Evolutionary conservation across 92 coral and sea anemone species (phyloP).

Genomic region (Bergia sp.): DNA sequence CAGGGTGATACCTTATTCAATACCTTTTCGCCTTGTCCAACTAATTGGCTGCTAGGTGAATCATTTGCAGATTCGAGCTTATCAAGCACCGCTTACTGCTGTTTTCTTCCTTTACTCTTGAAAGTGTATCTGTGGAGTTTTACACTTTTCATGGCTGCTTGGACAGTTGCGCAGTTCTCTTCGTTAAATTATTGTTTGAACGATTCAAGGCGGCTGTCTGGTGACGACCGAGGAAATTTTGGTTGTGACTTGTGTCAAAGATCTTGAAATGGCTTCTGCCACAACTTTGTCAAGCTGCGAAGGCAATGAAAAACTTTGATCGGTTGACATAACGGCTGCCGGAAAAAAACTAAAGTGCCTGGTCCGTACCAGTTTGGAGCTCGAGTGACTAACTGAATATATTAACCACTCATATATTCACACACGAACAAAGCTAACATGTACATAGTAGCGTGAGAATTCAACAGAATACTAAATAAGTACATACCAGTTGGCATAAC

Average conservation of each 20-base stretch:
- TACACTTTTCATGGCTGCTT: not conserved
- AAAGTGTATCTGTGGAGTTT: not conserved
- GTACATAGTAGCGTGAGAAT: too few species aligned
- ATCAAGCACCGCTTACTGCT: not conserved
- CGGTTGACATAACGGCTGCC: not conserved
- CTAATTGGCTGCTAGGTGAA: too few species aligned
- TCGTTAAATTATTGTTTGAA: not conserved
- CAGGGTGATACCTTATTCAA: too few species aligned
- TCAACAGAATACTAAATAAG: too few species aligned
- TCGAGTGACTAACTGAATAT: too few species aligned
- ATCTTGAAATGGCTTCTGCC: not conserved
- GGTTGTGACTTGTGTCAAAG: not conserved
- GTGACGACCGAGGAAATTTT: not conserved
- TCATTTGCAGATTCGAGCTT: not conserved
- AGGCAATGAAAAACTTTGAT: not conserved
- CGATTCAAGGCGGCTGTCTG: not conserved
- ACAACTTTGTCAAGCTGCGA: not conserved
- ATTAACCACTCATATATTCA: too few species aligned
- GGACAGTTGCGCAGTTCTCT: not conserved
- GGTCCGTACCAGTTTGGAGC: too few species aligned
- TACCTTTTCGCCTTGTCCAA: too few species aligned
- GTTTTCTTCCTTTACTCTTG: not conserved
- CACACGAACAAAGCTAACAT: too few species aligned
- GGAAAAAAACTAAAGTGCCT: not conserved
- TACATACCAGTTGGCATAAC: too few species aligned